Evolutionary conservation across 92 coral and sea anemone genomes (phyloP), one percentile per base, ranked within the genome.

Genomic region (Hydrozoanthus gracilis): DNA sequence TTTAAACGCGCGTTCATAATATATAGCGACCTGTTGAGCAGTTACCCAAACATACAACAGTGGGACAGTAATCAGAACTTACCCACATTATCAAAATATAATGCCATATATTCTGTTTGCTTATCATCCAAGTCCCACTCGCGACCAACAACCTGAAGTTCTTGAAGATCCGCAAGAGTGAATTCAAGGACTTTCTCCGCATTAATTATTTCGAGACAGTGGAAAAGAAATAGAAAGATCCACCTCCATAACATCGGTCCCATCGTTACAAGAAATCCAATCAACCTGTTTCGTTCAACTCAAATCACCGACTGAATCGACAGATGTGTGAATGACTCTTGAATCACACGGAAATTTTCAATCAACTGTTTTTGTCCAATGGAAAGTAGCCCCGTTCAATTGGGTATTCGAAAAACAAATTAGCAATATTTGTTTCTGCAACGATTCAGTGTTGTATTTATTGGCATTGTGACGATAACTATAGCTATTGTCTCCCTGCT

Each of bases 301-400:
- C 11, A 52, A 76, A 4, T 20, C 48, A 76, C 48, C 13, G 15
- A 5, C 77, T 14, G 15, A 47, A 17, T 80, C 60, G 50, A 65
- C 85, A 80, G 85, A 74, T 80, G 85, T 10, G 85, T 47, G 17
- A 80, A 80, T 50, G 56, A 48, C 48, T 62, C n/a, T 15, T 58
- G 54, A 14, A 78, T 76, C 83, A 78, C 83, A 78, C 83, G 83
- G 83, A 78, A 78, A 78, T 58, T 60, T 78, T 61, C 50, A 58
- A 44, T 60, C 6, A 61, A 3, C 56, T 61, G 4, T 14, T 13
- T 15, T 13, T n/a, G 60, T 64, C 85, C 85, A 80, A 80, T 80
- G 14, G 64, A 18, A 80, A 65, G 5, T 4, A 51, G 85, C 85
- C 85, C 75, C 85, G 85, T 80, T 80, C 56, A 48, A 48, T 51